phyloP scores from a whole-genome alignment of 2,797 vertebrate species.

The Malurus leucopterus region DNA sequence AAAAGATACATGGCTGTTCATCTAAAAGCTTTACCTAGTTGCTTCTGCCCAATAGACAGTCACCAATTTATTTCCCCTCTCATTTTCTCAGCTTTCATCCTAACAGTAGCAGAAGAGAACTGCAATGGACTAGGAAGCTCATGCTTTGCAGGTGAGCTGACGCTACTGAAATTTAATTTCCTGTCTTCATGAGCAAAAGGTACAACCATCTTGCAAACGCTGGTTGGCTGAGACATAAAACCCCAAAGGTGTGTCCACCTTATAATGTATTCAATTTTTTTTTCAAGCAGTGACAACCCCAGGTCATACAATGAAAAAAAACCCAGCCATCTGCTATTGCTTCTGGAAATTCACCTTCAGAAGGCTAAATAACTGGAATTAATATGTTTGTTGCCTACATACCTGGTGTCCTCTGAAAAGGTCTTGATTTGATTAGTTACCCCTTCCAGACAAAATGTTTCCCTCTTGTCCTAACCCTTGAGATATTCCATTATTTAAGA shows the following conservation, averaged over 20 bases:
- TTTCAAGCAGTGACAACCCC: not conserved
- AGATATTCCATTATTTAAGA: not conserved
- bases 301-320: not conserved
- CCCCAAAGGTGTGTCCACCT: conserved; percentile 35
- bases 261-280: not conserved
- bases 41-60: not conserved
- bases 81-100: not conserved
- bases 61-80: not conserved
- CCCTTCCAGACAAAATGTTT: conserved; percentile 10
- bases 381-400: not conserved
- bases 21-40: not conserved
- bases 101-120: not conserved
- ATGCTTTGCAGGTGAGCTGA: not conserved
- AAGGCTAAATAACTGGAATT: conserved; percentile 12
- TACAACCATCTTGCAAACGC: not conserved
- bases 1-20: not conserved
- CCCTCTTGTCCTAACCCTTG: not conserved
- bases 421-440: conserved; percentile 20
- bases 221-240: conserved; percentile 33
- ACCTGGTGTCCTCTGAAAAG: conserved; percentile 15
- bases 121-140: not conserved
- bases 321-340: not conserved
- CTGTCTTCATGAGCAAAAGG: not conserved
- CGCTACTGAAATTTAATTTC: not conserved
- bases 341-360: conserved; percentile 1